These are phyloP conservation scores for Acrobasis suavella DNA, from an alignment of 2,888 invertebrate species.

Conservation along the genomic window DNA sequence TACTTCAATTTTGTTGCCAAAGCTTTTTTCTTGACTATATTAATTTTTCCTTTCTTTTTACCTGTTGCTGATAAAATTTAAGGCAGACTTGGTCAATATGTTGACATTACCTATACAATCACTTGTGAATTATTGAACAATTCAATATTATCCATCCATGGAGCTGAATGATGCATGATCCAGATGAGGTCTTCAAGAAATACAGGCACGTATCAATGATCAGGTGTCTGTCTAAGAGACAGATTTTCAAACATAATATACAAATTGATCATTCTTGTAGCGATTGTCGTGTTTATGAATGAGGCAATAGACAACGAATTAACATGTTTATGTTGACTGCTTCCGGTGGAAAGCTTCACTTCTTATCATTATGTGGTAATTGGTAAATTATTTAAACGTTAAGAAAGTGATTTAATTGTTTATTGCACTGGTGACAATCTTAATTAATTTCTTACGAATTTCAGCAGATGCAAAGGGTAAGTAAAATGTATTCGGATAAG, in stretches of 20 bases:
- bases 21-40: too few species aligned
- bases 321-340: not conserved
- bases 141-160: not conserved
- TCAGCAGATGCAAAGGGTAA: too few species aligned
- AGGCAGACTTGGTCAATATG: not conserved
- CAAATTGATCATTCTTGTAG: not conserved
- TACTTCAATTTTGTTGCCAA: too few species aligned
- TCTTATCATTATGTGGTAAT: not conserved
- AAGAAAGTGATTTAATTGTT: not conserved
- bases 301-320: not conserved
- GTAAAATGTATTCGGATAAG: too few species aligned
- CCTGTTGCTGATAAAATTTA: not conserved
- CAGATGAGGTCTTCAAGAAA: constrained; percentile 10
- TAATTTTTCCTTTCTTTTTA: not conserved
- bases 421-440: too few species aligned
- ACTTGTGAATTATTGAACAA: not conserved
- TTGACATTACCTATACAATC: not conserved
- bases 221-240: constrained; percentile 13
- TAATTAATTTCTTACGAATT: too few species aligned
- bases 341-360: not conserved
- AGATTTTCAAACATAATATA: not conserved
- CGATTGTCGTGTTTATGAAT: not conserved
- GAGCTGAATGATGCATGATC: constrained; percentile 12
- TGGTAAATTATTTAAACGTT: not conserved
- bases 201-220: constrained; percentile 14